Evolutionary conservation across 2,797 vertebrate species (phyloP), one percentile per base, ranked within the genome.

Genomic region (Rhynchonycteris naso): DNA sequence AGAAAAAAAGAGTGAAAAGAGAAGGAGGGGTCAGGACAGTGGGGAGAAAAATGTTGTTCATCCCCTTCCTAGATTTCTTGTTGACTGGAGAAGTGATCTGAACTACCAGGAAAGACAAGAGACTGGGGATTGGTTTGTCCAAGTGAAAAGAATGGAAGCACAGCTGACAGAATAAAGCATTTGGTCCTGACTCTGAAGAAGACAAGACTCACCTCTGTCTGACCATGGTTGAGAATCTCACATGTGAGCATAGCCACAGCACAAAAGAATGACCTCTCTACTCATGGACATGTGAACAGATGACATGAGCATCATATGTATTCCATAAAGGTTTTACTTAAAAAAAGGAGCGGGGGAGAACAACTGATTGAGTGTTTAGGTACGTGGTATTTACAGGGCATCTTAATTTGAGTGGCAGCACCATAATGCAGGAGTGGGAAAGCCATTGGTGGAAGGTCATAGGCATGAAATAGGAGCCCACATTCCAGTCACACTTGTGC

Each of bases 401-500:
- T 58, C 52, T 56, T 59, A 26, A 50, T 52, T 50, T 13, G 82
- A 50, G 50, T 5, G 71, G 19, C n/a, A 52, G 21, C 5, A 21
- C 35, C 58, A 11, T 1, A 22, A 28, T 3, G 58, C 50, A 35
- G 59, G 22, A 28, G 4, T 21, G 12, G 33, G 26, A 82, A 87
- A 82, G 74, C 52, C 58, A 43, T 2, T 6, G 58, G 43, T 63
- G 47, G 38, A n/a, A 14, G 7, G 7, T 4, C 4, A n/a, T 2
- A 13, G 22, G 26, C 19, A 33, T 15, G 14, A 19, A 58, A 28
- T 2, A 5, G 63, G 63, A 2, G 0, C 33, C 78, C 13, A 0
- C 0, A 0, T 26, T 71, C 56, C 16, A 18, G 7, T 6, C 33
- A 9, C 13, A 61, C n/a, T 15, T 61, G 33, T 68, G 54, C 35